phyloP scores from a whole-genome alignment of 2,888 invertebrate species.

The Ophonus ardosiacus region DNA sequence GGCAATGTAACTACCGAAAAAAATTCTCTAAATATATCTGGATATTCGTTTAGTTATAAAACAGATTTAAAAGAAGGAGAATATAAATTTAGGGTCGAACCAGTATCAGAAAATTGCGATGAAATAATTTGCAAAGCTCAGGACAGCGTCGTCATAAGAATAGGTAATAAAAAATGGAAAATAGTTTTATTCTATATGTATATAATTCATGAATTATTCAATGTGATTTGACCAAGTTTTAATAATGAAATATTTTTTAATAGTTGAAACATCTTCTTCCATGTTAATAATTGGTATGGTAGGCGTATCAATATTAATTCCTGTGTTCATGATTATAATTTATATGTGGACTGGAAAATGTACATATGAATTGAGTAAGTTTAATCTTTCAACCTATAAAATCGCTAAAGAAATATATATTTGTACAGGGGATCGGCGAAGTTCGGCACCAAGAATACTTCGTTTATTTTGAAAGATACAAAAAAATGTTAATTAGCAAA shows the following conservation, averaged over 20 bases:
- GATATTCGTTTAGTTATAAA: not conserved
- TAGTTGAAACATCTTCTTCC: not conserved
- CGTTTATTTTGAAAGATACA: too few relatives aligned
- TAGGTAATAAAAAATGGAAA: not conserved
- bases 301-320: conserved; percentile 32
- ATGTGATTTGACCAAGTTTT: too few relatives aligned
- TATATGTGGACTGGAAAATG: conserved; percentile 35
- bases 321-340: conserved; percentile 32
- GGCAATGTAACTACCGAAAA: not conserved
- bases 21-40: not conserved
- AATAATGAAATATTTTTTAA: too few relatives aligned
- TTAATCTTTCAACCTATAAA: too few relatives aligned
- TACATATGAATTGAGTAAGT: not conserved
- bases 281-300: conserved; percentile 49
- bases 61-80: not conserved
- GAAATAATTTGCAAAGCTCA: not conserved
- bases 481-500: too few relatives aligned
- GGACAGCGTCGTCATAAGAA: not conserved
- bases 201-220: not conserved
- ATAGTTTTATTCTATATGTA: too few relatives aligned
- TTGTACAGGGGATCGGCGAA: too few relatives aligned
- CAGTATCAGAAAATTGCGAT: not conserved
- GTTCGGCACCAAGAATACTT: too few relatives aligned
- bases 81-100: conserved; percentile 28
- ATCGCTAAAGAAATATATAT: too few relatives aligned